Percentiles rank a stretch among this genome's conserved stretches.
Evolutionary conservation across 2,113 vertebrate genomes (phyloP).

Genomic region (Gorsachius goisagi): DNA sequence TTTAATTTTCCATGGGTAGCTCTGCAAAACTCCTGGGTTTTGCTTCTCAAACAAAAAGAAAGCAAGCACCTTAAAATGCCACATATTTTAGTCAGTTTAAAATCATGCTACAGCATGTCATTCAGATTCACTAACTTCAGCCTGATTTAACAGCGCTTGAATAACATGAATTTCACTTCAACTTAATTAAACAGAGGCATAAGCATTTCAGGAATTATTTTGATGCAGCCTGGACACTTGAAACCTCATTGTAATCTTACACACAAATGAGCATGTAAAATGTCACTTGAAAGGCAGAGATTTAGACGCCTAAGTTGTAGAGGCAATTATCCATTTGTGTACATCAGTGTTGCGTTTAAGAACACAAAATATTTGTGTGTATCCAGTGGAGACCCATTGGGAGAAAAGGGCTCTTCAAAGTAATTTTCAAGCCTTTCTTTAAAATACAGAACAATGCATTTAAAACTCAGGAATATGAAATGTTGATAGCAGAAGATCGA

Average conservation of each 20-base stretch:
- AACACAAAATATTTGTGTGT: constrained; percentile 22
- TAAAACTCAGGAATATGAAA: not conserved
- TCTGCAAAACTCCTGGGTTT: not conserved
- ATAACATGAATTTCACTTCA: constrained; percentile 59
- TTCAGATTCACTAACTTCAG: constrained; percentile 44
- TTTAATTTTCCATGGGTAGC: not conserved
- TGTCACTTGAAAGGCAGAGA: constrained; percentile 48
- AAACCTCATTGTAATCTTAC: constrained; percentile 42
- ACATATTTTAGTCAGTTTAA: constrained; percentile 11
- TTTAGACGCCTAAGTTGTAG: constrained; percentile 43
- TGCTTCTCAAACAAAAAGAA: not conserved
- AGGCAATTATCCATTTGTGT: constrained; percentile 53
- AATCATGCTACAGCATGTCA: constrained; percentile 18
- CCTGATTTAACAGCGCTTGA: constrained; percentile 52
- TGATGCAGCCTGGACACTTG: constrained; percentile 41
- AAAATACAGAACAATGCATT: not conserved
- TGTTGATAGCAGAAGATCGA: not conserved
- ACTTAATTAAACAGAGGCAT: constrained; percentile 52
- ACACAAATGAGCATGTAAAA: constrained; percentile 56
- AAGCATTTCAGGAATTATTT: constrained; percentile 58
- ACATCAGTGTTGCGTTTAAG: not conserved
- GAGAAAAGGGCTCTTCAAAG: constrained; percentile 26
- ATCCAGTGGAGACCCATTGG: not conserved
- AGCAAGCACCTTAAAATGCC: not conserved
- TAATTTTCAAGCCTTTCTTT: constrained; percentile 31